A percentile compares a stretch with the other conserved stretches of the same genome.
Evolutionary conservation across 2,888 invertebrate genomes (phyloP).

Genomic region (Mythimna impura): DNA sequence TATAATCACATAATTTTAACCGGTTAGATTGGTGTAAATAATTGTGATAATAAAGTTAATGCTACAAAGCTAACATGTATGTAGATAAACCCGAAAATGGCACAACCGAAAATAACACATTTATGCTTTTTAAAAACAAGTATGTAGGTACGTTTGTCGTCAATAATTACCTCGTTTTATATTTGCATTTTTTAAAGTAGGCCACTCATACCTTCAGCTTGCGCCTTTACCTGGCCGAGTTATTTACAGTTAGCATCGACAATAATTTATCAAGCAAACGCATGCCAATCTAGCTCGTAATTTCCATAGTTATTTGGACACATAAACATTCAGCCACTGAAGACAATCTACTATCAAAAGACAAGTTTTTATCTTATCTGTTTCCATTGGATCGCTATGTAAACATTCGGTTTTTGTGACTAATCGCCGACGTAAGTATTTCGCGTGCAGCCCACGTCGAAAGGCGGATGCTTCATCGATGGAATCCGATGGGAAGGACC

Average conservation of each 20-base stretch:
- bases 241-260: constrained; percentile 79
- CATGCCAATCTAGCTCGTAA: constrained; percentile 66
- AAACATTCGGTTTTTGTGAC: constrained; percentile 79
- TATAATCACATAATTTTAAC: not conserved
- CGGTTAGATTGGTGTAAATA: not conserved
- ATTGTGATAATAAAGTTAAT: not conserved
- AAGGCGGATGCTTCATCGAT: constrained; percentile 85
- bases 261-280: constrained; percentile 76
- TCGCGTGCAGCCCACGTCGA: constrained; percentile 84
- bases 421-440: constrained; percentile 76
- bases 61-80: not conserved
- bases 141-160: constrained; percentile 40
- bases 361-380: constrained; percentile 82
- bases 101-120: not conserved
- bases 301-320: constrained; percentile 69
- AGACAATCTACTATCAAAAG: constrained; percentile 62
- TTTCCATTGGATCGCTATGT: constrained; percentile 75
- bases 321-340: constrained; percentile 61
- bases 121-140: constrained; percentile 4
- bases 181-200: constrained; percentile 70
- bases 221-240: constrained; percentile 64
- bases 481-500: constrained; percentile 89
- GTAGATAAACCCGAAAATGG: not conserved
- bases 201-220: constrained; percentile 61
- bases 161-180: constrained; percentile 60